These are phyloP conservation scores for Macheiramphus alcinus DNA, from an alignment of 2,113 vertebrate genomes.

Conservation along the genomic window DNA sequence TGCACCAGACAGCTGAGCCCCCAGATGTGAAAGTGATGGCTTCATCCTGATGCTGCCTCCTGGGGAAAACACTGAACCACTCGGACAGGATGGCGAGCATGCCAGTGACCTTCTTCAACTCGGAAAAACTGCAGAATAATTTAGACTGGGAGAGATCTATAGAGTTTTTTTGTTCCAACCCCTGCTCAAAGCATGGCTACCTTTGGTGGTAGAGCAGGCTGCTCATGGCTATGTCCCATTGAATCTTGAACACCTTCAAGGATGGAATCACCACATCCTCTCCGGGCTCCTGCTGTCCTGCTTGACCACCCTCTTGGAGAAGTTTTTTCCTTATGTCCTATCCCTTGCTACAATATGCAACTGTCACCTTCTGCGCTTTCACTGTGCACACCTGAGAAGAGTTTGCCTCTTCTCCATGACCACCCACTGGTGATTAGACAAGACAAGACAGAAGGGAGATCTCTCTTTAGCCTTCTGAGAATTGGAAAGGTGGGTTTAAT, in stretches of 20 bases:
- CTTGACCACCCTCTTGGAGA: not conserved
- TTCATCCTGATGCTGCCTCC: not conserved
- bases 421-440: not conserved
- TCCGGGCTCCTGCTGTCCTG: not conserved
- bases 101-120: not conserved
- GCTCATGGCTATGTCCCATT: not conserved
- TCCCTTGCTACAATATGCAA: not conserved
- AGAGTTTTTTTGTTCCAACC: not conserved
- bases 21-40: not conserved
- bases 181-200: not conserved
- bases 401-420: not conserved
- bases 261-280: not conserved
- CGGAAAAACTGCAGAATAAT: not conserved
- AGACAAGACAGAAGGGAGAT: not conserved
- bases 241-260: not conserved
- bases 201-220: not conserved
- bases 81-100: not conserved
- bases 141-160: not conserved
- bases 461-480: not conserved
- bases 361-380: not conserved
- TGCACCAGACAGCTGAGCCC: not conserved
- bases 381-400: not conserved
- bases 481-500: not conserved
- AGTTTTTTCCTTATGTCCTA: not conserved
- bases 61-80: not conserved